A percentile compares a stretch with the other conserved stretches of the same genome.
Conservation (phyloP, 2,113 vertebrate species). For the Lophochroa leadbeateri region DNA sequence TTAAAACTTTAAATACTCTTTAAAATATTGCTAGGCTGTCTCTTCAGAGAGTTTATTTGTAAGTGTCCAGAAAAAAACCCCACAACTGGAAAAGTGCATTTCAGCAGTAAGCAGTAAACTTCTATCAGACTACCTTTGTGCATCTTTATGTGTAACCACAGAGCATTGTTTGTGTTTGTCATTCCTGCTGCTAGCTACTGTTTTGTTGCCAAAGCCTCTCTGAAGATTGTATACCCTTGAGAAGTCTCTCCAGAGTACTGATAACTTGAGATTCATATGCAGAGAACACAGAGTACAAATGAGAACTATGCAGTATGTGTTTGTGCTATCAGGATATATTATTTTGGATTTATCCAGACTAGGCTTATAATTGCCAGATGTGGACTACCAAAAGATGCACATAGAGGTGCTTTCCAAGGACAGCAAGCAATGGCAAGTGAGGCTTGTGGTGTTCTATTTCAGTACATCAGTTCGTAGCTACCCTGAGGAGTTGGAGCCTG, state of each 20-base stretch:
- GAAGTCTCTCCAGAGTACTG: neutral
- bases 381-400: neutral
- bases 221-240: neutral
- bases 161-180: neutral
- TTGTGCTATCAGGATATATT: neutral
- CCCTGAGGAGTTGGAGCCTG: neutral
- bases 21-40: neutral
- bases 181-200: neutral
- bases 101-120: neutral
- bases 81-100: neutral
- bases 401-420: neutral
- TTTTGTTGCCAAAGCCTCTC: slow-evolving; percentile 16
- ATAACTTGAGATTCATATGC: neutral
- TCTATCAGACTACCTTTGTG: neutral
- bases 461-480: neutral
- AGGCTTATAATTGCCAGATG: neutral
- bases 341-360: neutral
- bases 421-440: neutral
- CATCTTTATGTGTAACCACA: neutral
- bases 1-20: neutral
- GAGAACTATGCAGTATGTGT: neutral
- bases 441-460: neutral
- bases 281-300: neutral
- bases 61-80: neutral
- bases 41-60: neutral